A percentile compares a stretch with the other conserved stretches of the same genome.
Evolutionary conservation across 2,113 vertebrate genomes (phyloP).

Genomic region (Ctenodactylus gundi): DNA sequence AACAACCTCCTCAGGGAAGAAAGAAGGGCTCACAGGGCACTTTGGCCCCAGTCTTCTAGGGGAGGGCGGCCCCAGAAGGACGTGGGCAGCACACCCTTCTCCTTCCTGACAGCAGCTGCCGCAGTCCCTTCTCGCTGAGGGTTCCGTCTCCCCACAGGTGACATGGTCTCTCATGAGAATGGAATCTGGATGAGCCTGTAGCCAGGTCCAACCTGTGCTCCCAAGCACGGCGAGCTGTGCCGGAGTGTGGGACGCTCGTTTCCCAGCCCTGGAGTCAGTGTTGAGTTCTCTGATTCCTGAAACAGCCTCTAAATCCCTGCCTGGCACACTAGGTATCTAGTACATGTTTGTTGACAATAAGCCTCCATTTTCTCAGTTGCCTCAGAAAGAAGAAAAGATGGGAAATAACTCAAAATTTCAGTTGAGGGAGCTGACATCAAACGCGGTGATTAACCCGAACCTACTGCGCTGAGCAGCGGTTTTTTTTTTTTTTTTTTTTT

Average conservation of each 20-base stretch:
- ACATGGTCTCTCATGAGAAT: background rate
- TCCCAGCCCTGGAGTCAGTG: no score
- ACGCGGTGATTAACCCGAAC: background rate
- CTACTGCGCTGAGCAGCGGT: background rate
- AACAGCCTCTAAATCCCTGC: background rate
- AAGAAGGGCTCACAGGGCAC: no score
- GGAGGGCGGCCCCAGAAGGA: background rate
- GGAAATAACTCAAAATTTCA: background rate
- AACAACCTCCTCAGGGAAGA: background rate
- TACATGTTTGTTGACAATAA: background rate
- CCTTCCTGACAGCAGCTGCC: background rate
- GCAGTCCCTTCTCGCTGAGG: background rate
- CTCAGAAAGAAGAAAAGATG: background rate
- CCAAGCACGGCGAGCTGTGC: background rate
- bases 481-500: no score
- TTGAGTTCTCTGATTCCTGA: no score
- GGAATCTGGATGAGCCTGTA: background rate
- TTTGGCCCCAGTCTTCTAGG: background rate
- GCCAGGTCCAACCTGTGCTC: background rate
- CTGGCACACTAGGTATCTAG: background rate
- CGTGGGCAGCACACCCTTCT: no score
- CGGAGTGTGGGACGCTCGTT: background rate
- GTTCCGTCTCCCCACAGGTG: no score
- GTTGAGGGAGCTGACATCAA: background rate
- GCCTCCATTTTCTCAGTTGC: background rate